These are phyloP conservation scores for Calameuta pallipes DNA, from an alignment of 2,888 invertebrate species.

Conservation along the genomic window DNA sequence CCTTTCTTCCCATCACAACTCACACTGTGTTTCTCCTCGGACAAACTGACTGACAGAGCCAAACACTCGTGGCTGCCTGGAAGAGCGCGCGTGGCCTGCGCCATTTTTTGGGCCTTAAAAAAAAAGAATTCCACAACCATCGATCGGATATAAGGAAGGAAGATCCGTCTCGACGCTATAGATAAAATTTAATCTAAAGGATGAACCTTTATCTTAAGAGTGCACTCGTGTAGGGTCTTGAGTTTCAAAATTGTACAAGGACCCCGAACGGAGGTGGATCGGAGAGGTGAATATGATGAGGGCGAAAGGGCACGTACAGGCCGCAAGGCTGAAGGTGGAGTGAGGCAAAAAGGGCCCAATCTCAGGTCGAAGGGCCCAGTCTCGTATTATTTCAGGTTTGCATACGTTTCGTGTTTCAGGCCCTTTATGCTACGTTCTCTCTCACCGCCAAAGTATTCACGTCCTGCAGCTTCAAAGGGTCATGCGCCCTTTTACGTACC, in stretches of 20 bases:
- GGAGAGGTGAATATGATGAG: conserved; percentile 40
- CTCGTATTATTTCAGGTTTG: conserved; percentile 55
- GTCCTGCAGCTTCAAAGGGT: conserved; percentile 27
- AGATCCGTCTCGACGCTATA: not conserved
- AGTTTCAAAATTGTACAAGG: not conserved
- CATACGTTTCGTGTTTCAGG: conserved; percentile 52
- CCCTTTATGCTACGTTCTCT: conserved; percentile 39
- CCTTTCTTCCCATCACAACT: not conserved
- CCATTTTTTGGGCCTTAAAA: not conserved
- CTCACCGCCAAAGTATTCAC: conserved; percentile 21
- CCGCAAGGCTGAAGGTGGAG: not conserved
- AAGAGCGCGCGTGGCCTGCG: not conserved
- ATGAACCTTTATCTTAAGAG: not conserved
- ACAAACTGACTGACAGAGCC: conserved; percentile 4
- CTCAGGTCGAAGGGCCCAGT: conserved; percentile 31
- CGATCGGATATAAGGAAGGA: not conserved
- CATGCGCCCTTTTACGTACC: conserved; percentile 14
- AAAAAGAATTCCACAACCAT: not conserved
- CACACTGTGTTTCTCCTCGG: not conserved
- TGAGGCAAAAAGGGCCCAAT: conserved; percentile 22
- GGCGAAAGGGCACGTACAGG: conserved; percentile 39
- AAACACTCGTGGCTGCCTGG: not conserved
- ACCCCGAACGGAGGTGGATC: not conserved
- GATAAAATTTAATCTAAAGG: not conserved
- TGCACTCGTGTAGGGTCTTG: not conserved